Evolutionary conservation across 2,797 vertebrate genomes (phyloP), one percentile per base, ranked within the genome.

Genomic region (Anomalospiza imberbis): DNA sequence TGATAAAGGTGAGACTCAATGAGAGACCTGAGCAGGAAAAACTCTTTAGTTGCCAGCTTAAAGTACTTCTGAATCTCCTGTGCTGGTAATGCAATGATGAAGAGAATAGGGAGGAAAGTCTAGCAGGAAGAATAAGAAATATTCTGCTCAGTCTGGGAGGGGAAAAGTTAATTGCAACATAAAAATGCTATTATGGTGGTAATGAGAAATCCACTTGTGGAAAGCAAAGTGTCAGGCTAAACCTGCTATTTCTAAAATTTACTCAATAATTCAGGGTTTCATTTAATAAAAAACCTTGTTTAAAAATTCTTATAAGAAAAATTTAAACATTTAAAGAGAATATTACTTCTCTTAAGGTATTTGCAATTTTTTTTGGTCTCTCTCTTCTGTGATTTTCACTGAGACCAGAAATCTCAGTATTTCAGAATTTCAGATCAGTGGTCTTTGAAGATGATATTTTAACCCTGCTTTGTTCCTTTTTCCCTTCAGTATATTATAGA

Each of bases 1-100:
- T 91, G 90, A 95, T 95, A 79, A 82, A 96, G 91, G 93, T 96
- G 88, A 67, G 78, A 24, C 76, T 90, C 55, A 42, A 2, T 18
- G 76, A 85, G 36, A 88, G 55, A 79, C 80, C 44, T 42, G 36
- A 18, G 12, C 51, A 86, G 62, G 31, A 17, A 72, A 80, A 36
- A 32, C 48, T 25, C 42, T 62, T 76, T 20, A 51, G n/a, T 13
- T 83, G 40, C 55, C 34, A 50, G 26, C 47, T 60, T 50, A 17
- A 82, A 62, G 44, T 70, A 25, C 8, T 72, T 76, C n/a, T 82
- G 71, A 44, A 45, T 73, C 70, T 84, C 36, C 17, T 44, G 20
- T 32, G 29, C 16, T 60, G 29, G 36, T 34, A 50, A 62, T 42
- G 20, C 25, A 71, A 45, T 36, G 53, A 25, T 31, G 47, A 72